Conservation (phyloP, 2,888 invertebrate genomes). For the Microdon myrmicae region DNA sequence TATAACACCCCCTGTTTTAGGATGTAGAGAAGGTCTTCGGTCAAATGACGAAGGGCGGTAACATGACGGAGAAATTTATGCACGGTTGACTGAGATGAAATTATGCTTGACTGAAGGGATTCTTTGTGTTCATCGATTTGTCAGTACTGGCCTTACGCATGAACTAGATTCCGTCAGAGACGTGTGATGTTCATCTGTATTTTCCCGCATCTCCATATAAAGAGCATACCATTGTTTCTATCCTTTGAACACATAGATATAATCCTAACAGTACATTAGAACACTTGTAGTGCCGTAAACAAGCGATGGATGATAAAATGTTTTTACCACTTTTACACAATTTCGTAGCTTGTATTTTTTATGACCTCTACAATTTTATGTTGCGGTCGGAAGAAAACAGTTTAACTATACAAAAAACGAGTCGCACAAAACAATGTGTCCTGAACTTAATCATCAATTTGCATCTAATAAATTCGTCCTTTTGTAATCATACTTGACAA, state of each 20-base stretch:
- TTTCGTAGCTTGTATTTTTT: too few species aligned
- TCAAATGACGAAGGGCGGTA: conserved; percentile 42
- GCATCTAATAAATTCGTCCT: too few species aligned
- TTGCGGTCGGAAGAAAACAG: too few species aligned
- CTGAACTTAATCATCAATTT: too few species aligned
- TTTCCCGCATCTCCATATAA: too few species aligned
- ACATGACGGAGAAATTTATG: conserved; percentile 45
- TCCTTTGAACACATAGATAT: conserved; percentile 20
- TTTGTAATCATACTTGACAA: too few species aligned
- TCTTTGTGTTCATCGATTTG: conserved; percentile 36
- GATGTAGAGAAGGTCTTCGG: conserved; percentile 10
- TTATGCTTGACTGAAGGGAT: conserved; percentile 53
- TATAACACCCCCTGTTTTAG: conserved; percentile 2
- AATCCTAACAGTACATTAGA: conserved; percentile 36
- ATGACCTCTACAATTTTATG: too few species aligned
- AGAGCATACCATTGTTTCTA: too few species aligned
- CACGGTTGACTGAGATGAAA: conserved; percentile 52
- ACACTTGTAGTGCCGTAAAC: conserved; percentile 35
- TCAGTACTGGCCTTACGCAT: conserved; percentile 34
- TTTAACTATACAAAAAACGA: too few species aligned
- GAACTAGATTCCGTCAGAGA: conserved; percentile 29
- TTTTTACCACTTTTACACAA: too few species aligned
- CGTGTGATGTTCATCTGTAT: neutral
- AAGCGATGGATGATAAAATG: too few species aligned
- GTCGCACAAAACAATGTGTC: too few species aligned